Conservation (phyloP, 2,888 invertebrate genomes). For the Therioaphis trifolii region DNA sequence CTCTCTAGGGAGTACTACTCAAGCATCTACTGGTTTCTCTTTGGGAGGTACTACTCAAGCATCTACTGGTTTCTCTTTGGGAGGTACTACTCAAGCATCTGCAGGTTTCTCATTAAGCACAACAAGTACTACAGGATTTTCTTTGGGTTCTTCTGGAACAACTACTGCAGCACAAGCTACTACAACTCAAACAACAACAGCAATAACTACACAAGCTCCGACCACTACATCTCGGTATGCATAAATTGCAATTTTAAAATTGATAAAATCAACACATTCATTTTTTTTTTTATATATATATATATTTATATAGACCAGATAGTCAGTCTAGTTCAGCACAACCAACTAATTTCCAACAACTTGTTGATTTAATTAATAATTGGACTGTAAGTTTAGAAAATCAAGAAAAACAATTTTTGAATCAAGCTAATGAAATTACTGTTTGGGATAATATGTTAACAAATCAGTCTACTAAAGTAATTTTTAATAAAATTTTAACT, state of each 20-base stretch:
- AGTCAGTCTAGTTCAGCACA: slow-evolving; percentile 69
- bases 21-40: slow-evolving; percentile 29
- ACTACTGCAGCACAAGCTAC: slow-evolving; percentile 62
- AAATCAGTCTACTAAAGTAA: slow-evolving; percentile 89
- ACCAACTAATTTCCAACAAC: slow-evolving; percentile 81
- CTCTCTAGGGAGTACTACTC: slow-evolving; percentile 63
- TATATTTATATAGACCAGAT: slow-evolving; percentile 66
- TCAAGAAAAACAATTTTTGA: slow-evolving; percentile 90
- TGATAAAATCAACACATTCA: background rate
- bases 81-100: slow-evolving; percentile 51
- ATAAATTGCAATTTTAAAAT: background rate
- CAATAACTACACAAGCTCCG: slow-evolving; percentile 24
- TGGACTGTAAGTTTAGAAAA: slow-evolving; percentile 93
- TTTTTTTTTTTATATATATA: background rate
- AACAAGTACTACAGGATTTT: slow-evolving; percentile 34
- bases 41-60: no score
- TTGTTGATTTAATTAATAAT: slow-evolving; percentile 93
- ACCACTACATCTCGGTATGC: slow-evolving; percentile 42
- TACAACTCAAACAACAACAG: no score
- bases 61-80: no score
- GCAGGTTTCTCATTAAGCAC: slow-evolving; percentile 63
- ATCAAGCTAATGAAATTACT: slow-evolving; percentile 94
- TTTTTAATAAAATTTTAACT: background rate
- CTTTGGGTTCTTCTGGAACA: slow-evolving; percentile 13
- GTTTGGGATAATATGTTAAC: slow-evolving; percentile 94